A percentile compares a stretch with the other conserved stretches of the same genome.
Conservation (phyloP, 2,888 invertebrate genomes). For the Machimus rusticus region DNA sequence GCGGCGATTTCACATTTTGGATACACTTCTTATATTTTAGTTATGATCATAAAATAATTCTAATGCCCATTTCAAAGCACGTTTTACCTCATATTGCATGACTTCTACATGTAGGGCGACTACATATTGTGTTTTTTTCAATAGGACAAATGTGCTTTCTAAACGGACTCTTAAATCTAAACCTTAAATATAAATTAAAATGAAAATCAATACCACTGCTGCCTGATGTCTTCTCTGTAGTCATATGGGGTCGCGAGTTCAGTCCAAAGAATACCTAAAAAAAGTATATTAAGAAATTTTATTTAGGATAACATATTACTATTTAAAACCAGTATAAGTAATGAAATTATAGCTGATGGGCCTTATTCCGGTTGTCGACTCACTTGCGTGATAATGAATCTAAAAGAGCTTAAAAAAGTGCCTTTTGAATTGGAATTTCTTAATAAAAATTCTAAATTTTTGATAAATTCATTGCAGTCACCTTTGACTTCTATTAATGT, state of each 20-base stretch:
- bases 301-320: not conserved
- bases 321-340: too few species aligned
- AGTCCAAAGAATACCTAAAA: not conserved
- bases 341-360: too few species aligned
- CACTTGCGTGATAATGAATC: too few species aligned
- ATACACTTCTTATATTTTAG: conserved; percentile 9
- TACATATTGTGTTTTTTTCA: not conserved
- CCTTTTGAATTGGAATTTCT: too few species aligned
- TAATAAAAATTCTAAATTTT: too few species aligned
- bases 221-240: not conserved
- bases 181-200: not conserved
- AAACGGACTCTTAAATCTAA: not conserved
- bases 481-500: too few species aligned
- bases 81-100: not conserved
- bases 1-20: not conserved
- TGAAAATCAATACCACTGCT: not conserved
- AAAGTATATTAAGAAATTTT: not conserved
- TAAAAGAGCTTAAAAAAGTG: too few species aligned
- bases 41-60: not conserved
- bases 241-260: not conserved
- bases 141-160: not conserved
- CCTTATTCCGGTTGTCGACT: too few species aligned
- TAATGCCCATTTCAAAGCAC: not conserved
- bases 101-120: not conserved
- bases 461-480: too few species aligned